Evolutionary conservation across 2,113 vertebrate species (phyloP).

Genomic region (Pteropus alecto): DNA sequence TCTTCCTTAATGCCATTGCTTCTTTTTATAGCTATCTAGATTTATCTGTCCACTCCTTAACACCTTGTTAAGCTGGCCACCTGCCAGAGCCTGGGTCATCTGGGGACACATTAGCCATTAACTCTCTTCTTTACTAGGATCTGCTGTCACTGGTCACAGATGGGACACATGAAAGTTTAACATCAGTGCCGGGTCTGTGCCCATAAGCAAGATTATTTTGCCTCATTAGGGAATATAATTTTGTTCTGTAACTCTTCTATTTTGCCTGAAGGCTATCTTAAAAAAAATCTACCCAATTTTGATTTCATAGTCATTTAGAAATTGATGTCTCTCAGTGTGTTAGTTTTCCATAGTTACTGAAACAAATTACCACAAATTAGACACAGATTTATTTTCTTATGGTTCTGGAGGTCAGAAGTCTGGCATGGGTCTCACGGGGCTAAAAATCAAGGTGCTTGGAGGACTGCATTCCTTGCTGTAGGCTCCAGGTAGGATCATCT

Average conservation of each 20-base stretch:
- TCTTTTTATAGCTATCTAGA: constrained; percentile 18
- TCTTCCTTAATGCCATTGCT: neutral
- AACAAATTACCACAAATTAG: neutral
- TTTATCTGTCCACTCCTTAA: neutral
- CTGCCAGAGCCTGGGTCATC: constrained; percentile 18
- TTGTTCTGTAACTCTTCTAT: neutral
- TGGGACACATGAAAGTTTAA: neutral
- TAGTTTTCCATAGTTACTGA: neutral
- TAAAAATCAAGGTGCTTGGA: neutral
- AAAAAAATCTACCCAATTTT: neutral
- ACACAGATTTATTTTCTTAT: neutral
- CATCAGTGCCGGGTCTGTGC: neutral
- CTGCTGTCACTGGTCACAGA: neutral
- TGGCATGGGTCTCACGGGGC: neutral
- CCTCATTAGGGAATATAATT: neutral
- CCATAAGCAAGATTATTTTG: neutral
- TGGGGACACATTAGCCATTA: constrained; percentile 18
- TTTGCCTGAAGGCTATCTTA: neutral
- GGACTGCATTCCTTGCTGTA: neutral
- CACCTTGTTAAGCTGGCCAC: constrained; percentile 17
- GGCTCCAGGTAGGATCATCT: neutral
- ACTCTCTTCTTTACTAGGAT: neutral
- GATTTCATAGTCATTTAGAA: neutral
- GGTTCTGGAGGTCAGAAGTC: neutral
- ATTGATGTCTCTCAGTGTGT: neutral